phyloP scores from a whole-genome alignment of 2,888 invertebrate species.

The Nephrocerus scutellatus region DNA sequence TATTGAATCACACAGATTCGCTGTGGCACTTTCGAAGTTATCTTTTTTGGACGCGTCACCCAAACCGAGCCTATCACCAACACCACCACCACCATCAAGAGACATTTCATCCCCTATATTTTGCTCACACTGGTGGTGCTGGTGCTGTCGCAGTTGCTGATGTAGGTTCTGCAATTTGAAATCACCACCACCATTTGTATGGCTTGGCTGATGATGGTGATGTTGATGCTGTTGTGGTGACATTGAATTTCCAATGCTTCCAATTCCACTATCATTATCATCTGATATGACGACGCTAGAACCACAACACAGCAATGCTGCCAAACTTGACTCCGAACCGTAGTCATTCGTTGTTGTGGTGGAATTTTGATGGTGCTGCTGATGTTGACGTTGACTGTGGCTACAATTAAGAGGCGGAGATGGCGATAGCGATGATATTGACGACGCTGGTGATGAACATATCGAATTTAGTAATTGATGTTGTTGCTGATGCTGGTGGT shows the following conservation, averaged over 20 bases:
- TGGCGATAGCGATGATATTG: constrained; percentile 41
- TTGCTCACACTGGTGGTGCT: constrained; percentile 27
- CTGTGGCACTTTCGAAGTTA: constrained; percentile 33
- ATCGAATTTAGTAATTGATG: constrained; percentile 38
- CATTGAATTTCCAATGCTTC: constrained; percentile 22
- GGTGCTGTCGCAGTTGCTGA: constrained; percentile 26
- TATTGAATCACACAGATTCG: constrained; percentile 41
- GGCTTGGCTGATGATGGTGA: constrained; percentile 23
- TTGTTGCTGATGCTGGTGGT: constrained; percentile 23
- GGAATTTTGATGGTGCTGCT: constrained; percentile 23
- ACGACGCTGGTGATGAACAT: constrained; percentile 43
- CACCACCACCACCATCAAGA: too few relatives aligned
- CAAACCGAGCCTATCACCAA: constrained; percentile 33
- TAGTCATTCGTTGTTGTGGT: constrained; percentile 26
- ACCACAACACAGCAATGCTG: constrained; percentile 37
- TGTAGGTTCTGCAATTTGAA: constrained; percentile 26
- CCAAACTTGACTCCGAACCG: constrained; percentile 32
- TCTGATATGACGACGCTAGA: constrained; percentile 27
- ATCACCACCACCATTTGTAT: constrained; percentile 3
- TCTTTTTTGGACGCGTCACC: constrained; percentile 42
- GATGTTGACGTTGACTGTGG: constrained; percentile 23
- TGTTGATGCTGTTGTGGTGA: constrained; percentile 27
- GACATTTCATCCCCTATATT: constrained; percentile 18
- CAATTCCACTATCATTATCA: constrained; percentile 11
- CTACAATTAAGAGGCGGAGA: constrained; percentile 37